Evolutionary conservation across 1,140 invertebrate species (phyloP).

Genomic region (Solenopsis fugax): DNA sequence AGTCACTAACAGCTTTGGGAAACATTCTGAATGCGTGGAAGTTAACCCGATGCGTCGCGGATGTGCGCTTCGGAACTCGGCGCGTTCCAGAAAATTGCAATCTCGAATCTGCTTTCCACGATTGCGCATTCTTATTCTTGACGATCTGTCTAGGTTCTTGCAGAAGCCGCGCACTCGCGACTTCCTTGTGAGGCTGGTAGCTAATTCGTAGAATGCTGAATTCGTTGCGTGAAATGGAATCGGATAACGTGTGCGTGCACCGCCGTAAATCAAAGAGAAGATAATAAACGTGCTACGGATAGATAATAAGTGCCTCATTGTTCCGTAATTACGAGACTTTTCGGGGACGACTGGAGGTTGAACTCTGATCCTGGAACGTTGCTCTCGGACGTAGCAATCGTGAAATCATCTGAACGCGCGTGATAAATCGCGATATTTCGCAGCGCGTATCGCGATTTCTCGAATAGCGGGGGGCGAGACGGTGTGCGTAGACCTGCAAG

Average conservation of each 20-base stretch:
- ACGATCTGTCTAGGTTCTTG: slow-evolving; percentile 36
- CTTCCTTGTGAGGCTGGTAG: slow-evolving; percentile 42
- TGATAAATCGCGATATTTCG: slow-evolving; percentile 23
- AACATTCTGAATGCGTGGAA: slow-evolving; percentile 32
- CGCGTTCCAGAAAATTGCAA: slow-evolving; percentile 59
- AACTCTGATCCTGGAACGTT: slow-evolving; percentile 5
- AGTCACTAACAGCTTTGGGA: slow-evolving; percentile 46
- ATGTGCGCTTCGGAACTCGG: slow-evolving; percentile 49
- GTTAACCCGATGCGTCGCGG: slow-evolving; percentile 49
- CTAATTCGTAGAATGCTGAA: slow-evolving; percentile 48
- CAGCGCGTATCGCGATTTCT: neutral
- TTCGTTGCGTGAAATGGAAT: slow-evolving; percentile 53
- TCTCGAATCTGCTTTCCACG: slow-evolving; percentile 61
- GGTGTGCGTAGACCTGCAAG: no score
- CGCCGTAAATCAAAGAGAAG: slow-evolving; percentile 32
- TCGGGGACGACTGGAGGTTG: neutral
- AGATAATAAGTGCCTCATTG: slow-evolving; percentile 24
- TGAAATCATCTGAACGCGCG: neutral
- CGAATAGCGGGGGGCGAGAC: neutral
- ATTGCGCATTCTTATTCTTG: slow-evolving; percentile 55
- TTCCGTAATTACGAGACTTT: slow-evolving; percentile 37
- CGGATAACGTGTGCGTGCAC: slow-evolving; percentile 16
- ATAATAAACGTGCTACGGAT: neutral
- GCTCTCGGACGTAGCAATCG: neutral
- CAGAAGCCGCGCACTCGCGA: slow-evolving; percentile 1